phyloP scores from a whole-genome alignment of 2,888 invertebrate genomes.

The Macrophya alboannulata region DNA sequence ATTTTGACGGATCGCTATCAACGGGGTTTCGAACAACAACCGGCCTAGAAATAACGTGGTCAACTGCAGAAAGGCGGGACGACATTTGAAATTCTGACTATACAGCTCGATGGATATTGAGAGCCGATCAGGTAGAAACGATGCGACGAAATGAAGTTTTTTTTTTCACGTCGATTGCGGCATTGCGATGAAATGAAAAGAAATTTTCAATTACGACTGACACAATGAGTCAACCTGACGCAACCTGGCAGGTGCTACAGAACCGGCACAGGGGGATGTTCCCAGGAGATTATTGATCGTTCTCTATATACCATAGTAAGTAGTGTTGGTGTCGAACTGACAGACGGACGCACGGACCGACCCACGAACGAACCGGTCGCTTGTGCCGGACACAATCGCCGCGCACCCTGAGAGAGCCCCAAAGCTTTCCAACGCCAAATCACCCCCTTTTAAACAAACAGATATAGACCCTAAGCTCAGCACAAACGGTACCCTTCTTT shows the following conservation, averaged over 20 bases:
- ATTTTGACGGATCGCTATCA: neutral
- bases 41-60: neutral
- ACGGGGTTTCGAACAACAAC: neutral
- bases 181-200: conserved; percentile 22
- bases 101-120: conserved; percentile 2
- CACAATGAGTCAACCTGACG: conserved; percentile 57
- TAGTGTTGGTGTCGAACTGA: conserved; percentile 55
- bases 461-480: conserved; percentile 10
- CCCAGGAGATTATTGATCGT: conserved; percentile 79
- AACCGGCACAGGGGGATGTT: conserved; percentile 73
- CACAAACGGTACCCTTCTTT: conserved; percentile 20
- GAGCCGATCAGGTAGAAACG: neutral
- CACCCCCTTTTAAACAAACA: conserved; percentile 25
- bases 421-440: conserved; percentile 18
- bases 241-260: conserved; percentile 66
- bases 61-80: neutral
- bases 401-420: conserved; percentile 24
- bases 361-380: conserved; percentile 38
- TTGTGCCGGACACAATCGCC: conserved; percentile 50
- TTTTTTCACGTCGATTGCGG: conserved; percentile 11
- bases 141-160: neutral
- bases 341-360: conserved; percentile 46
- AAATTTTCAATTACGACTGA: conserved; percentile 40
- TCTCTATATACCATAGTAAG: conserved; percentile 51
- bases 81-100: neutral